phyloP scores from a whole-genome alignment of 2,888 invertebrate genomes.

The Synergus itoensis region DNA sequence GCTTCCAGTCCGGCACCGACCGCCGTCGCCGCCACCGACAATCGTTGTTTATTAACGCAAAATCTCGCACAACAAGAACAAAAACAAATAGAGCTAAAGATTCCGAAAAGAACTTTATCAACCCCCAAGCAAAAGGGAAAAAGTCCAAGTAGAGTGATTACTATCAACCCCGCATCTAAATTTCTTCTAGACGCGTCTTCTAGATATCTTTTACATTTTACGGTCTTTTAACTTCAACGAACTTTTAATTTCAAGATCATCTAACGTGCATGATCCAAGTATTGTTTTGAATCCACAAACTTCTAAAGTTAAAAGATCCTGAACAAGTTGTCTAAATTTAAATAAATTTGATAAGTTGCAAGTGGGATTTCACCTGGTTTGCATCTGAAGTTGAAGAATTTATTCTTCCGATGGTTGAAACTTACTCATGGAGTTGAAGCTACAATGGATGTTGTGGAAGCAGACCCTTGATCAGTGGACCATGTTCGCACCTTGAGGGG shows the following conservation, averaged over 20 bases:
- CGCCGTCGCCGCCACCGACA: conserved; percentile 50
- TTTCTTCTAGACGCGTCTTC: too few species aligned
- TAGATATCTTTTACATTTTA: too few species aligned
- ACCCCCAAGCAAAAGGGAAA: background rate
- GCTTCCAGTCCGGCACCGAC: conserved; percentile 63
- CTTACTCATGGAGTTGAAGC: background rate
- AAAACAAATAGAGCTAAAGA: conserved; percentile 1
- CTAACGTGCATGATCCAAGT: background rate
- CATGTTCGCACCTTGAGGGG: conserved; percentile 39
- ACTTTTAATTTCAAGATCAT: background rate
- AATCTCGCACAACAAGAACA: conserved; percentile 48
- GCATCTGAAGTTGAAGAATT: background rate
- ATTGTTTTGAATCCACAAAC: background rate
- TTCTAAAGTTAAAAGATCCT: background rate
- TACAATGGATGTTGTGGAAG: background rate
- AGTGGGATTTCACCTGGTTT: background rate
- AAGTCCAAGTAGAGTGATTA: background rate
- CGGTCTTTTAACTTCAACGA: background rate
- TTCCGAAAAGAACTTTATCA: background rate
- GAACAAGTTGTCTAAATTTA: background rate
- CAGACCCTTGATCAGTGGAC: conserved; percentile 47
- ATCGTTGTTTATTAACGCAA: conserved; percentile 45
- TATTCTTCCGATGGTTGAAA: background rate
- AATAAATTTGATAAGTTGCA: background rate
- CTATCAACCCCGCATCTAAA: background rate